Conservation (phyloP, 2,797 vertebrate genomes). For the Macroramphosus scolopax region DNA sequence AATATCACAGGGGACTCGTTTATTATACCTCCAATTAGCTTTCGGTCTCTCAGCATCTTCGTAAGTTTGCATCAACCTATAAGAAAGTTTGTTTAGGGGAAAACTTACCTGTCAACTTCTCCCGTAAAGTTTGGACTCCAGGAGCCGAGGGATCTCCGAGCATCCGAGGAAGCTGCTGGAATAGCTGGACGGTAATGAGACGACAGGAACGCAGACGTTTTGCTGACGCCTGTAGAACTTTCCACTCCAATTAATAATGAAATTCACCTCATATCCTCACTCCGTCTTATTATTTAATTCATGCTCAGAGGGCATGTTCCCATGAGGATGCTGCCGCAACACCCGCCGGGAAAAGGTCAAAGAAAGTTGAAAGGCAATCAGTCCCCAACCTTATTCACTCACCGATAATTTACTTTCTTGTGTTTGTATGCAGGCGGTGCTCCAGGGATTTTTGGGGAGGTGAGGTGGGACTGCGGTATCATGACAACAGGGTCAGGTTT, state of each 20-base stretch:
- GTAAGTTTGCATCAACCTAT: too few relatives aligned
- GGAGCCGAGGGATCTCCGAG: slow-evolving; percentile 24
- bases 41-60: too few relatives aligned
- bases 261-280: slow-evolving; percentile 22
- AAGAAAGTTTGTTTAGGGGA: not conserved
- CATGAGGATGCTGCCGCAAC: slow-evolving; percentile 17
- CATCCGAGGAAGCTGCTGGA: slow-evolving; percentile 68
- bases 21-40: too few relatives aligned
- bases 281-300: slow-evolving; percentile 41
- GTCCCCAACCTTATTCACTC: slow-evolving; percentile 46
- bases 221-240: slow-evolving; percentile 66
- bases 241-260: slow-evolving; percentile 63
- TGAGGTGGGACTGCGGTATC: slow-evolving; percentile 26
- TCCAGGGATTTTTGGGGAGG: slow-evolving; percentile 25
- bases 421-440: slow-evolving; percentile 21
- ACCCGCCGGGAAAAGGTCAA: slow-evolving; percentile 45
- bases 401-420: slow-evolving; percentile 49
- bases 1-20: too few relatives aligned
- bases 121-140: slow-evolving; percentile 23
- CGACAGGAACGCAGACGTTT: slow-evolving; percentile 53
- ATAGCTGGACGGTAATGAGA: slow-evolving; percentile 67
- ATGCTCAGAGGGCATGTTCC: slow-evolving; percentile 29
- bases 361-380: slow-evolving; percentile 55
- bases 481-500: slow-evolving; percentile 33
- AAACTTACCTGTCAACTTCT: slow-evolving; percentile 21